Evolutionary conservation across 2,888 invertebrate genomes (phyloP).

Genomic region (Rugalucina vietnamica): DNA sequence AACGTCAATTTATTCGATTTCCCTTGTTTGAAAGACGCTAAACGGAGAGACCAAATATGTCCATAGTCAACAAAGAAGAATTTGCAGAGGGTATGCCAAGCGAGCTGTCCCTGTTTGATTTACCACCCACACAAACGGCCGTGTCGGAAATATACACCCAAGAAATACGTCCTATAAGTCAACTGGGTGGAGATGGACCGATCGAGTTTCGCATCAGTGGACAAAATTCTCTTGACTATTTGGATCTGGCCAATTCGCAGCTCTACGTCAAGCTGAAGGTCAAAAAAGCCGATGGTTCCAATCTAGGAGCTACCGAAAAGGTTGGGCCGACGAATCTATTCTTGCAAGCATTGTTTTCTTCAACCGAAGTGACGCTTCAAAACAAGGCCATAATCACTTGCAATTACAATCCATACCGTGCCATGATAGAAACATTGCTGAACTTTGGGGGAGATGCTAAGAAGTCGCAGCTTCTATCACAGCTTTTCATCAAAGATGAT

Average conservation of each 20-base stretch:
- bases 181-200: slow-evolving; percentile 44
- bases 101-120: slow-evolving; percentile 51
- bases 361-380: slow-evolving; percentile 43
- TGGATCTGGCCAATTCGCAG: slow-evolving; percentile 34
- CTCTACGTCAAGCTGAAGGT: slow-evolving; percentile 40
- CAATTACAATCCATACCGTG: slow-evolving; percentile 51
- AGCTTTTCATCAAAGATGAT: slow-evolving; percentile 38
- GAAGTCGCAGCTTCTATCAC: slow-evolving; percentile 16
- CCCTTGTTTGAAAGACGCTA: no score
- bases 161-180: slow-evolving; percentile 56
- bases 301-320: slow-evolving; percentile 19
- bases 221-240: slow-evolving; percentile 54
- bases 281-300: slow-evolving; percentile 30
- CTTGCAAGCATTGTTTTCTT: slow-evolving; percentile 45
- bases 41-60: no score
- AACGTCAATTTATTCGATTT: no score
- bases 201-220: slow-evolving; percentile 56
- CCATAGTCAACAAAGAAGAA: slow-evolving; percentile 21
- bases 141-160: slow-evolving; percentile 50
- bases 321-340: slow-evolving; percentile 56
- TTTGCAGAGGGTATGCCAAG: slow-evolving; percentile 52
- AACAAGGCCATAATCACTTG: slow-evolving; percentile 39
- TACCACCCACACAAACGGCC: slow-evolving; percentile 55
- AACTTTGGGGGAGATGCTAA: slow-evolving; percentile 32
- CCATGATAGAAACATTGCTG: slow-evolving; percentile 40